Base-by-base conservation (phyloP, 2,888 invertebrate genomes). In the Ceraclea dissimilis region DNA sequence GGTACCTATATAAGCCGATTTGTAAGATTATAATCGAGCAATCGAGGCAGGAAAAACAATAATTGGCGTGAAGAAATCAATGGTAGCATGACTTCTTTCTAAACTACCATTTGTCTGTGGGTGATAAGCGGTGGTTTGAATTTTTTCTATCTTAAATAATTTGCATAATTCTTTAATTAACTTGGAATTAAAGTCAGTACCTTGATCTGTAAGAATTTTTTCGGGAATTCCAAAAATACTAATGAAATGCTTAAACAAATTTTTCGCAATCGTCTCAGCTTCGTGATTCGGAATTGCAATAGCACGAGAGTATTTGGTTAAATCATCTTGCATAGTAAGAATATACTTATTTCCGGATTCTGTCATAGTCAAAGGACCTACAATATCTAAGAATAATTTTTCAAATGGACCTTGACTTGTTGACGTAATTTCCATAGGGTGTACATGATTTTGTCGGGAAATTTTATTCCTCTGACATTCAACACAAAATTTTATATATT, bases 161-260 rank as follows among this genome's bases (percentile, higher is more conserved):
- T 66, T 66, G 13, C 60, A 60, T 26, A 67, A 19, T 62, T 68
- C 62, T 63, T 66, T 65, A 2, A 70, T 59, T 49, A 69, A 31
- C 6, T 67, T 60, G 1, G 68, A 67, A 5, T 60, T 67, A 57
- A 71, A 70, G 51, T 70, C 65, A 10, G 65, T 63, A 1, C 69
- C 71, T 65, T 68, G 67, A 58, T 74, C 71, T 0, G 70, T 66
- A 1, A 72, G 52, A 22, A 70, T 63, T 4, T 54, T 53, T 60
- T 67, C 65, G 1, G 71, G 69, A 10, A 70, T 67, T 11, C 70
- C 69, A 56, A 69, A 69, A 2, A 65, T 51, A 2, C 67, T 63
- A 13, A 68, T 67, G 43, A 68, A 66, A 46, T 68, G 63, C 5
- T 66, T 49, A 2, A 71, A 56, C 10, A 26, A 10, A 26, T 57